These are phyloP conservation scores for Fringilla coelebs DNA, from an alignment of 2,797 vertebrate genomes.

Conservation along the genomic window DNA sequence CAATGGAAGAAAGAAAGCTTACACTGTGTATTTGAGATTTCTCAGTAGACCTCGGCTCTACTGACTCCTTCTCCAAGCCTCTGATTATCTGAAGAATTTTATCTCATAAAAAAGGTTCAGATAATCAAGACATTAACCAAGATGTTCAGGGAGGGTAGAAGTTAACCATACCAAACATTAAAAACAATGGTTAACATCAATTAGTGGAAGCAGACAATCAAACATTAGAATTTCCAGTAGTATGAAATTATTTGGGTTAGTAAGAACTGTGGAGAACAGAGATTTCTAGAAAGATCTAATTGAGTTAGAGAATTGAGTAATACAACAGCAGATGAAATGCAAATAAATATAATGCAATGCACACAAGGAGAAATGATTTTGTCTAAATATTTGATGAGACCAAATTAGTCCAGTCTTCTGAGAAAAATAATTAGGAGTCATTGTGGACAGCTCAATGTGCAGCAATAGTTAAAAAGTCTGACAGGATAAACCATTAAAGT, in stretches of 20 bases:
- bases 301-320: conserved; percentile 42
- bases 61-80: neutral
- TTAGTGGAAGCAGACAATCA: conserved; percentile 57
- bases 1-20: neutral
- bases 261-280: conserved; percentile 24
- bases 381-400: conserved; percentile 42
- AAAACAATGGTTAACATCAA: conserved; percentile 51
- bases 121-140: neutral
- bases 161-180: conserved; percentile 47
- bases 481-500: conserved; percentile 48
- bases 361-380: conserved; percentile 53
- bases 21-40: neutral
- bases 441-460: conserved; percentile 66
- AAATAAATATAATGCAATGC: conserved; percentile 63
- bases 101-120: neutral
- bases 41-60: neutral
- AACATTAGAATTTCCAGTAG: conserved; percentile 18
- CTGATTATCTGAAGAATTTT: conserved; percentile 15
- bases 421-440: conserved; percentile 67
- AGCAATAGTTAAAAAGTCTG: conserved; percentile 49
- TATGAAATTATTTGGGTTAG: conserved; percentile 50
- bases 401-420: conserved; percentile 58
- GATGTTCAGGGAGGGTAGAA: neutral
- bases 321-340: conserved; percentile 61
- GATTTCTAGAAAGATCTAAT: conserved; percentile 15